Evolutionary conservation across 2,888 invertebrate species (phyloP).

Genomic region (Troides oblongomaculatus): DNA sequence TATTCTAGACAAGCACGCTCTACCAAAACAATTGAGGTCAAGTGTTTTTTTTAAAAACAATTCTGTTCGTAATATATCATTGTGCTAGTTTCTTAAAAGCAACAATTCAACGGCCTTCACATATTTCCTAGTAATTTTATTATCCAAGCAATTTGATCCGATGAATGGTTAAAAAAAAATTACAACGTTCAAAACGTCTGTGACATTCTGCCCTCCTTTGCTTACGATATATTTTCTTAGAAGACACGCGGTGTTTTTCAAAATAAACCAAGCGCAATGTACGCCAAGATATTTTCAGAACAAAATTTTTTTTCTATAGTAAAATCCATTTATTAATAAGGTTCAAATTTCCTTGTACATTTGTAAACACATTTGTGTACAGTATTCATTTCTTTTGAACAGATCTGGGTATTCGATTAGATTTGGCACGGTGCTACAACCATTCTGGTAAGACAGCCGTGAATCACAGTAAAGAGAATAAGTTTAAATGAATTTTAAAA

Average conservation of each 20-base stretch:
- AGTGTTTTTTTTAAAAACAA: background rate
- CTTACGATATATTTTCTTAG: conserved; percentile 33
- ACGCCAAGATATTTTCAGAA: conserved; percentile 4
- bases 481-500: conserved; percentile 1
- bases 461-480: conserved; percentile 28
- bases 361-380: conserved; percentile 15
- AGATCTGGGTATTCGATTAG: conserved; percentile 40
- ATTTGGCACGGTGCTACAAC: conserved; percentile 40
- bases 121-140: conserved; percentile 34
- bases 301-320: background rate
- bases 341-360: conserved; percentile 23
- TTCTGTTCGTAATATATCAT: background rate
- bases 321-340: conserved; percentile 24
- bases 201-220: conserved; percentile 27
- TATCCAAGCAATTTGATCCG: conserved; percentile 35
- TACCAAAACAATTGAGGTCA: too few relatives aligned
- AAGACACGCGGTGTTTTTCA: conserved; percentile 30
- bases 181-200: conserved; percentile 28
- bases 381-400: conserved; percentile 25
- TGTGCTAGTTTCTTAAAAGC: background rate
- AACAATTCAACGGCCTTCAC: conserved; percentile 4
- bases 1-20: too few relatives aligned
- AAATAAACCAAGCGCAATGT: conserved; percentile 27
- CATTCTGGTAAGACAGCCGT: conserved; percentile 30
- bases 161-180: conserved; percentile 36